A percentile compares a stretch with the other conserved stretches of the same genome.
Evolutionary conservation across 1,140 invertebrate genomes (phyloP).

Genomic region (Drosophila ogumai): DNA sequence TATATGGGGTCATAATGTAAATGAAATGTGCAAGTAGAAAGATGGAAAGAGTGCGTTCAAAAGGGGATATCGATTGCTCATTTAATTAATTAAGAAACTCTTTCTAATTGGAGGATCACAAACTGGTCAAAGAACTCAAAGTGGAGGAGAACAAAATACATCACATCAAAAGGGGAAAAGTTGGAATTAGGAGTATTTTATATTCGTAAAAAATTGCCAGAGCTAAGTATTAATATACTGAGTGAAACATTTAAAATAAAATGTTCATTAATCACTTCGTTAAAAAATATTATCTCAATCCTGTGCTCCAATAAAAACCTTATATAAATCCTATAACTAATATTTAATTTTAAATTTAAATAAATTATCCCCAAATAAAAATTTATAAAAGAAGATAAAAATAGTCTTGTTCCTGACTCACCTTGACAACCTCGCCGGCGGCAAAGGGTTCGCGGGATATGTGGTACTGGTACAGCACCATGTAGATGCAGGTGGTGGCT

Average conservation of each 20-base stretch:
- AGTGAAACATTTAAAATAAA: too few relatives aligned
- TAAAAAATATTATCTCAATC: background rate
- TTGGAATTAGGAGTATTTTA: background rate
- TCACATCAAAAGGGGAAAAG: background rate
- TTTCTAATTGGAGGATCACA: background rate
- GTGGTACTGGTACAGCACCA: slow-evolving; percentile 84
- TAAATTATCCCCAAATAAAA: too few relatives aligned
- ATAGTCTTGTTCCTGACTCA: slow-evolving; percentile 34
- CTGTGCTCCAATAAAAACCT: background rate
- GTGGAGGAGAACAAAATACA: background rate
- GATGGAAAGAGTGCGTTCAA: background rate
- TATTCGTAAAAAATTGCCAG: background rate
- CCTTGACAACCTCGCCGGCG: slow-evolving; percentile 73
- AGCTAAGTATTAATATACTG: background rate
- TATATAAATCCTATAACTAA: background rate
- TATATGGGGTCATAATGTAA: background rate
- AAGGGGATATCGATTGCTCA: background rate
- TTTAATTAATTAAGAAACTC: slow-evolving; percentile 2
- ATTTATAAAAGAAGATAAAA: background rate
- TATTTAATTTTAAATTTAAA: background rate
- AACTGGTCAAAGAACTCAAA: background rate
- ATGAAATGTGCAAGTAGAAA: background rate
- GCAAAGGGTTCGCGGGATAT: slow-evolving; percentile 72
- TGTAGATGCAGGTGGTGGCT: slow-evolving; percentile 84
- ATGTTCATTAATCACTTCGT: background rate